Evolutionary conservation across 2,113 vertebrate genomes (phyloP).

Genomic region (Sapajus apella): DNA sequence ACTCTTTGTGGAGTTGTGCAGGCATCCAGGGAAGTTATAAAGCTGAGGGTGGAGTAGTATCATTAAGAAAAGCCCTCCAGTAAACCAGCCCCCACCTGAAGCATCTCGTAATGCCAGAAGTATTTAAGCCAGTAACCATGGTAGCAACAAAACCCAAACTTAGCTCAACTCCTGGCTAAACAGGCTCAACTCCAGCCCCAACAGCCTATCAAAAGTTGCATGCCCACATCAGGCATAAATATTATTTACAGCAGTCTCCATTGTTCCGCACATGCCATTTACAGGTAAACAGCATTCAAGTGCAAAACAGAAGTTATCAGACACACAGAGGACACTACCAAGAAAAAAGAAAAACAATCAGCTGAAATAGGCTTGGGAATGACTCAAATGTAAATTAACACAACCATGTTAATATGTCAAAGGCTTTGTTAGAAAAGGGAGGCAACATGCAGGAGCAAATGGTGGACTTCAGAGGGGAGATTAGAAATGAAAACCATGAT

Average conservation of each 20-base stretch:
- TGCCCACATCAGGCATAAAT: background rate
- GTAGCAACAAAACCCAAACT: background rate
- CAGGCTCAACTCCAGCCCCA: background rate
- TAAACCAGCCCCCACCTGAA: background rate
- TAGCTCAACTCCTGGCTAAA: background rate
- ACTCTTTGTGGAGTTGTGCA: background rate
- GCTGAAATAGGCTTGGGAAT: background rate
- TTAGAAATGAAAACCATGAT: background rate
- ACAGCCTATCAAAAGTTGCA: background rate
- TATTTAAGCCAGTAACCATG: background rate
- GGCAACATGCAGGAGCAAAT: background rate
- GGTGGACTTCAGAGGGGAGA: background rate
- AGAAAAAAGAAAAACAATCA: background rate
- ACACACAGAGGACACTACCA: too few relatives aligned
- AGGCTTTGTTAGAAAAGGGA: background rate
- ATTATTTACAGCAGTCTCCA: fast-evolving
- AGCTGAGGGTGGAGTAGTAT: too few relatives aligned
- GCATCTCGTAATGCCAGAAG: too few relatives aligned
- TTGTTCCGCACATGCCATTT: fast-evolving
- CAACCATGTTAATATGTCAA: background rate
- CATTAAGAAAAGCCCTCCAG: too few relatives aligned
- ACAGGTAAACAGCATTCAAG: fast-evolving
- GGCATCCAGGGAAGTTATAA: too few relatives aligned
- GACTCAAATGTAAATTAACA: background rate
- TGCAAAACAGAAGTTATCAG: too few relatives aligned